Percentiles rank a stretch among this genome's conserved stretches.
Evolutionary conservation across 2,113 vertebrate species (phyloP).

Genomic region (Callocephalon fimbriatum): DNA sequence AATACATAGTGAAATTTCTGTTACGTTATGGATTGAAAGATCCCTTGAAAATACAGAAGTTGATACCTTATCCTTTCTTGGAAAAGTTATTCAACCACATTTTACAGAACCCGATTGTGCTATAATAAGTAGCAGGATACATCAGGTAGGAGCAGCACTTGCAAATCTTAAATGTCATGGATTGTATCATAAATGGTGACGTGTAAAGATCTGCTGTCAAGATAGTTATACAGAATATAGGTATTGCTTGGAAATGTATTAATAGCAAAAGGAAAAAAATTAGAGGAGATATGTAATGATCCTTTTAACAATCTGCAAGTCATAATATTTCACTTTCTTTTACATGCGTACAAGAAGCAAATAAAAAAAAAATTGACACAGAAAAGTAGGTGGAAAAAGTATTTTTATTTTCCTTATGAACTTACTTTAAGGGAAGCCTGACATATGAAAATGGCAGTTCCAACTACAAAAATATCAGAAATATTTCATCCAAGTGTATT

Average conservation of each 20-base stretch:
- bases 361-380: background rate
- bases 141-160: background rate
- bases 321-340: background rate
- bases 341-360: background rate
- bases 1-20: background rate
- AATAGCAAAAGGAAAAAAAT: background rate
- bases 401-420: background rate
- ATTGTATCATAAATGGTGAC: conserved; percentile 2
- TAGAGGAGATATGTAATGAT: background rate
- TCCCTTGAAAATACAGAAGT: background rate
- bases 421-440: background rate
- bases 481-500: background rate
- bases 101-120: background rate
- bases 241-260: background rate
- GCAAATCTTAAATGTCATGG: background rate
- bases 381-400: background rate
- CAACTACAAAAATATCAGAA: background rate
- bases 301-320: background rate
- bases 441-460: background rate
- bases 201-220: background rate
- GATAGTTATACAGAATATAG: background rate
- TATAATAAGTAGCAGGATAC: background rate
- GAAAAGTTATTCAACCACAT: background rate
- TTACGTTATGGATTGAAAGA: background rate
- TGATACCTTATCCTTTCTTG: background rate